Evolutionary conservation across 1,140 invertebrate species (phyloP).

Genomic region (Platorchestia sp.): DNA sequence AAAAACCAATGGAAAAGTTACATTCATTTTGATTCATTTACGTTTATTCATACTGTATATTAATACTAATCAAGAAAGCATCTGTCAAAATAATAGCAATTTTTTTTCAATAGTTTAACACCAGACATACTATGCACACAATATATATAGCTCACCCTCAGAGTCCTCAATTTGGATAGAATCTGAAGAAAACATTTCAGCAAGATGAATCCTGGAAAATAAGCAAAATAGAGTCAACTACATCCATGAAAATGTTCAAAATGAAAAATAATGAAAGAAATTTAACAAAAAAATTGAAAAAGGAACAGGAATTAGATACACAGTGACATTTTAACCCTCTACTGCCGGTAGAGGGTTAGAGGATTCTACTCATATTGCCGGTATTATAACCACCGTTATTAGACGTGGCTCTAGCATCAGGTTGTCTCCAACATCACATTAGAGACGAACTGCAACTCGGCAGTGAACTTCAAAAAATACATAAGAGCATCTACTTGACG

Average conservation of each 20-base stretch:
- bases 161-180: conserved; percentile 10
- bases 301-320: neutral
- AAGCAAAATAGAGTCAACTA: neutral
- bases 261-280: neutral
- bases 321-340: neutral
- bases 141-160: neutral
- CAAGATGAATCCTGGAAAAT: neutral
- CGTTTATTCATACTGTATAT: no score
- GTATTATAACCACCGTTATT: no score
- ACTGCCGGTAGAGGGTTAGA: no score
- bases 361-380: no score
- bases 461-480: no score
- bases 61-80: no score
- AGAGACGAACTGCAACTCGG: no score
- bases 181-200: neutral
- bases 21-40: no score
- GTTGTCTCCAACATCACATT: no score
- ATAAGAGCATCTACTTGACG: no score
- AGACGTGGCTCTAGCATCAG: no score
- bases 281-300: neutral
- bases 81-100: neutral
- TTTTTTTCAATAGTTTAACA: neutral
- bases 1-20: neutral
- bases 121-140: neutral
- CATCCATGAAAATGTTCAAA: neutral